Percentiles rank a stretch among this genome's conserved stretches.
Conservation (phyloP, 2,797 vertebrate species). For the Todus mexicanus region DNA sequence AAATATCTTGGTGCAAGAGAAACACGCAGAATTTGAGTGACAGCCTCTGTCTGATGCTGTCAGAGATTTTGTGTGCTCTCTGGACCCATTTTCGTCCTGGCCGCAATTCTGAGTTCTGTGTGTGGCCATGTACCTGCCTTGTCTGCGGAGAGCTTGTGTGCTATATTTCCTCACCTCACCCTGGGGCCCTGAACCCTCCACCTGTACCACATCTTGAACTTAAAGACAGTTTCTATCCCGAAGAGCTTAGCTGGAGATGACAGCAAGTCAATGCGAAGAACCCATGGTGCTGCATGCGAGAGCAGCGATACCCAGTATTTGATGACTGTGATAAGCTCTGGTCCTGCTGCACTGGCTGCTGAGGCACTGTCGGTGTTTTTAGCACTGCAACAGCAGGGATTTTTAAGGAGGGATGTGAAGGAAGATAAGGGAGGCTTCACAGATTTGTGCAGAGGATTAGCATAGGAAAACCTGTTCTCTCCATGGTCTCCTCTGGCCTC, state of each 20-base stretch:
- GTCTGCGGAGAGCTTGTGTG: fast-evolving
- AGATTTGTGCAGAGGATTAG: not conserved
- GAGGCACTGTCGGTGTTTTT: not conserved
- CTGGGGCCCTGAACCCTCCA: not conserved
- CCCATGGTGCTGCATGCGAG: fast-evolving
- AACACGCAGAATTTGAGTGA: not conserved
- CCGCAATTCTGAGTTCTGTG: not conserved
- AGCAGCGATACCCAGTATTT: not conserved
- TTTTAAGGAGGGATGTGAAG: not conserved
- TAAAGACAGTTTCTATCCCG: not conserved
- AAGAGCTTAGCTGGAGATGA: not conserved
- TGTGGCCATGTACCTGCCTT: not conserved
- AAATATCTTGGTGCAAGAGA: not conserved
- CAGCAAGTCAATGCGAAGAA: not conserved
- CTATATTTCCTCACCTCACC: not conserved
- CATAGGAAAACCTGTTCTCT: not conserved
- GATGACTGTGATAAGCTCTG: not conserved
- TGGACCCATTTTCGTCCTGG: not conserved
- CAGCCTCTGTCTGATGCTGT: not conserved
- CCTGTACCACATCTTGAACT: not conserved
- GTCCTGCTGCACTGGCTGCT: not conserved
- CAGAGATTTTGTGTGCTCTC: not conserved
- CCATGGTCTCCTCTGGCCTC: not conserved
- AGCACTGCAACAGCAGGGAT: not conserved
- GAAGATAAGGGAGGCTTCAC: not conserved